These are phyloP conservation scores for Ecdyonurus torrentis DNA, from an alignment of 2,888 invertebrate species.

Conservation along the genomic window DNA sequence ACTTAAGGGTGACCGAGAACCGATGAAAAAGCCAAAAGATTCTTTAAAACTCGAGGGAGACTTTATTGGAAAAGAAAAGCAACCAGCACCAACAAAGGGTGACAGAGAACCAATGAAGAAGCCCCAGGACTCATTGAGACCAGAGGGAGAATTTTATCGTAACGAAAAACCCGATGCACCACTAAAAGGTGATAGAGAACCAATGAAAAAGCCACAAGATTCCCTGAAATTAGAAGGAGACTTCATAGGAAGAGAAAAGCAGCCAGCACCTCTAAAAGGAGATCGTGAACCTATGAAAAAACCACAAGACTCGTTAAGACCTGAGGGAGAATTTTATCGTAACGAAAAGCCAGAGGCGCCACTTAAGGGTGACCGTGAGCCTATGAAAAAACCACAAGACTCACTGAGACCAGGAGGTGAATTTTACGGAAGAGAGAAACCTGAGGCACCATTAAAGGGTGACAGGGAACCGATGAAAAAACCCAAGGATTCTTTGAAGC, in stretches of 20 bases:
- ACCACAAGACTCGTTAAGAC: slow-evolving; percentile 21
- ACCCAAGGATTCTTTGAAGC: slow-evolving; percentile 18
- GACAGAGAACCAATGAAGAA: slow-evolving; percentile 11
- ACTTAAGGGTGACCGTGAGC: slow-evolving; percentile 12
- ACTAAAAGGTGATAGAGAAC: slow-evolving; percentile 11
- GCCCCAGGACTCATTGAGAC: slow-evolving; percentile 14
- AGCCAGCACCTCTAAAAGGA: slow-evolving; percentile 11
- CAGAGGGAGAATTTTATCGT: slow-evolving; percentile 16
- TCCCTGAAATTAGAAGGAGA: slow-evolving; percentile 26
- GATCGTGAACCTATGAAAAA: slow-evolving; percentile 27
- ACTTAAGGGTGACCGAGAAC: slow-evolving; percentile 15
- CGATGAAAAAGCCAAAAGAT: slow-evolving; percentile 38
- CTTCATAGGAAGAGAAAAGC: slow-evolving; percentile 20
- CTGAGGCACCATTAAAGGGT: slow-evolving; percentile 7
- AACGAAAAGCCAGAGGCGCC: slow-evolving; percentile 10
- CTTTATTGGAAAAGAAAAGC: slow-evolving; percentile 16
- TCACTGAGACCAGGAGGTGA: slow-evolving; percentile 26
- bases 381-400: slow-evolving; percentile 20
- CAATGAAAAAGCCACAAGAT: slow-evolving; percentile 17
- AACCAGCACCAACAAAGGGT: slow-evolving; percentile 11
- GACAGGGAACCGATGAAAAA: slow-evolving; percentile 14
- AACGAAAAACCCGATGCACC: slow-evolving; percentile 16
- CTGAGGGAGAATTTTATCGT: slow-evolving; percentile 19
- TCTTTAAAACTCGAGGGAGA: slow-evolving; percentile 43
- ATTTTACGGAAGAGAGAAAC: slow-evolving; percentile 16